These are phyloP conservation scores for Spea bombifrons DNA, from an alignment of 2,113 vertebrate genomes.

Conservation along the genomic window DNA sequence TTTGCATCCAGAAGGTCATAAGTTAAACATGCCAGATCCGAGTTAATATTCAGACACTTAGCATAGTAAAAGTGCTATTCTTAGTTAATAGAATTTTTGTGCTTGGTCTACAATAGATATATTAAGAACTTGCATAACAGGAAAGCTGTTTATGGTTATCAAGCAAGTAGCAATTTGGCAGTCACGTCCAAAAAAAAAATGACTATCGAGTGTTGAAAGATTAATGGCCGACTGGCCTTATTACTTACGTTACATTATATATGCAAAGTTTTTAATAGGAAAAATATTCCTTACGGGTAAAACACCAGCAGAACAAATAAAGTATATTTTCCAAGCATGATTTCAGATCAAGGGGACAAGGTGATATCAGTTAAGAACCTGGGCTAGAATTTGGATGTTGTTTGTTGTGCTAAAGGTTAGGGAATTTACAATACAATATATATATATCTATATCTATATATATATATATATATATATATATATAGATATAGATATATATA, in stretches of 20 bases:
- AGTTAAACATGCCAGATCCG: slow-evolving; percentile 54
- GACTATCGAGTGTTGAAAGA: slow-evolving; percentile 55
- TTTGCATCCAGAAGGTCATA: slow-evolving; percentile 55
- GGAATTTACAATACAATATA: too few species aligned
- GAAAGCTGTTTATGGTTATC: slow-evolving; percentile 58
- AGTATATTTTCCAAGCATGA: too few species aligned
- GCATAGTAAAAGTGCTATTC: slow-evolving; percentile 22
- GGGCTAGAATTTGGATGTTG: too few species aligned
- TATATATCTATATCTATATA: too few species aligned
- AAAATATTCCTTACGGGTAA: not conserved
- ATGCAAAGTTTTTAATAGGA: not conserved
- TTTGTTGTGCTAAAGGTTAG: too few species aligned
- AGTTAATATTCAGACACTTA: slow-evolving; percentile 51
- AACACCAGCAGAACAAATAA: too few species aligned
- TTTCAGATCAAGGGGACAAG: too few species aligned
- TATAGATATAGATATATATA: too few species aligned
- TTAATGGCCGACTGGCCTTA: slow-evolving; percentile 15
- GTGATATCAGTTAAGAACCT: too few species aligned
- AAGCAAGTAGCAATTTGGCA: slow-evolving; percentile 56
- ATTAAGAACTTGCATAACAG: slow-evolving; percentile 53
- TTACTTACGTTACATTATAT: slow-evolving; percentile 11
- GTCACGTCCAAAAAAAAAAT: slow-evolving; percentile 25
- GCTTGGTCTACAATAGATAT: slow-evolving; percentile 54
- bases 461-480: too few species aligned
- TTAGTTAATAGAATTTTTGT: slow-evolving; percentile 52